Evolutionary conservation across 2,797 vertebrate species (phyloP).

Genomic region (Acropternis orthonyx): DNA sequence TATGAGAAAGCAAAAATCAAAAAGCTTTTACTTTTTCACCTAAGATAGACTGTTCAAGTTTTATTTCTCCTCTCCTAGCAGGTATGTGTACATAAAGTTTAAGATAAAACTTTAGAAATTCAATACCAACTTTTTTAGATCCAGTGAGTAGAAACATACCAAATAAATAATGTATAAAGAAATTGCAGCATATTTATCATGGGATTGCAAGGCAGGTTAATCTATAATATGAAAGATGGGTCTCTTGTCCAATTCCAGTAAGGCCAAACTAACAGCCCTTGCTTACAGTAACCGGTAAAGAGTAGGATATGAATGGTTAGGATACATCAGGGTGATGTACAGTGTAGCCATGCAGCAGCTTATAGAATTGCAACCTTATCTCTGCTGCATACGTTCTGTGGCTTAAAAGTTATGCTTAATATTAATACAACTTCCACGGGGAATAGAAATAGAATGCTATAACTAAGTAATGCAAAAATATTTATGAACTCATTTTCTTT

Average conservation of each 20-base stretch:
- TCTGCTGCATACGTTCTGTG: background rate
- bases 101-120: background rate
- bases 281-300: slow-evolving; percentile 34
- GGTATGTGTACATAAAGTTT: background rate
- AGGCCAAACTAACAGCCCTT: background rate
- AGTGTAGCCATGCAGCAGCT: background rate
- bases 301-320: slow-evolving; percentile 4
- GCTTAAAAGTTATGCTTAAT: background rate
- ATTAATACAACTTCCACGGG: background rate
- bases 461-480: slow-evolving; percentile 22
- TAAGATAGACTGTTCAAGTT: background rate
- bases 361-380: background rate
- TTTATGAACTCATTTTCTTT: slow-evolving; percentile 29
- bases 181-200: background rate
- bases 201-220: background rate
- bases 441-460: background rate
- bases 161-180: slow-evolving; percentile 28
- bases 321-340: slow-evolving; percentile 21
- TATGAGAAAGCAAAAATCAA: background rate
- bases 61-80: background rate
- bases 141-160: background rate
- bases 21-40: background rate
- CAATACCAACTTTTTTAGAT: background rate
- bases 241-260: slow-evolving; percentile 44
- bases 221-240: slow-evolving; percentile 32